Evolutionary conservation across 2,797 vertebrate genomes (phyloP).

Genomic region (Ptychobarbus kaznakovi): DNA sequence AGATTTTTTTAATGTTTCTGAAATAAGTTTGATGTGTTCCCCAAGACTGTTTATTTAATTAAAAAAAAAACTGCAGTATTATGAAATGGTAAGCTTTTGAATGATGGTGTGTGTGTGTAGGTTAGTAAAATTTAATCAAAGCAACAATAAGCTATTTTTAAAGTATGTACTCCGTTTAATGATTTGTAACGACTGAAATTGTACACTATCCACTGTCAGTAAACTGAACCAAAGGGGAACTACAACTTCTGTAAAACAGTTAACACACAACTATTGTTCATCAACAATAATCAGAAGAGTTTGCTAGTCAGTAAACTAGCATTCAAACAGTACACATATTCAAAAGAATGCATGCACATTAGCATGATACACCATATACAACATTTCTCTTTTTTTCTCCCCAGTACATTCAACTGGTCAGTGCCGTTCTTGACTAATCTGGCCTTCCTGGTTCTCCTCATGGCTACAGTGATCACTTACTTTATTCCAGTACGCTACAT

Average conservation of each 20-base stretch:
- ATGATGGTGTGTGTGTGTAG: too few species aligned
- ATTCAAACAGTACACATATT: neutral
- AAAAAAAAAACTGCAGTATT: too few species aligned
- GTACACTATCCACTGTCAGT: neutral
- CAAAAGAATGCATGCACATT: neutral
- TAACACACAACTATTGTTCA: neutral
- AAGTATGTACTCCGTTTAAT: too few species aligned
- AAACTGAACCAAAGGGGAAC: neutral
- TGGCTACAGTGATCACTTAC: conserved; percentile 82
- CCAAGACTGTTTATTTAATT: too few species aligned
- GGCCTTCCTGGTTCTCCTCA: conserved; percentile 84
- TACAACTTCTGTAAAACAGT: neutral
- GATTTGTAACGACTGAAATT: neutral
- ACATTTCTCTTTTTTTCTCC: conserved; percentile 43
- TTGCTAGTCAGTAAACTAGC: neutral
- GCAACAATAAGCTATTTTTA: too few species aligned
- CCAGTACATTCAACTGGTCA: conserved; percentile 96
- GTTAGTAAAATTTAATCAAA: too few species aligned
- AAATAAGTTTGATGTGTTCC: neutral
- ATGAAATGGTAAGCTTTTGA: too few species aligned
- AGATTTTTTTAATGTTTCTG: neutral
- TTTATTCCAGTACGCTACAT: conserved; percentile 91
- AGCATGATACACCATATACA: neutral
- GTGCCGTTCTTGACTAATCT: conserved; percentile 92
- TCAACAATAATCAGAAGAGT: neutral